These are phyloP conservation scores for Quadroppia sp. DNA, from an alignment of 2,888 invertebrate species.

Conservation along the genomic window DNA sequence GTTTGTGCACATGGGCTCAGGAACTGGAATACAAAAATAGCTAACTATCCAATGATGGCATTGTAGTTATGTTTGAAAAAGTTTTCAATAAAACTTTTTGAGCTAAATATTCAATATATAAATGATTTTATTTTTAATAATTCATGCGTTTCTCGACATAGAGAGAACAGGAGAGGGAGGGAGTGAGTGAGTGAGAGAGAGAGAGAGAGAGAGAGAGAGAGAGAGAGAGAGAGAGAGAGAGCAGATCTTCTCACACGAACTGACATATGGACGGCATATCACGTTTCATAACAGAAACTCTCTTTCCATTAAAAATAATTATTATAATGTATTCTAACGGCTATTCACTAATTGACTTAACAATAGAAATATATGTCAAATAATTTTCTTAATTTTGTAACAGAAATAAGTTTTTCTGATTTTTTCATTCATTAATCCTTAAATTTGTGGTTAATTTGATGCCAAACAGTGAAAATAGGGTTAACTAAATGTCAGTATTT, in stretches of 20 bases:
- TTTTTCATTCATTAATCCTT: constrained; percentile 2
- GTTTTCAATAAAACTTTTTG: background rate
- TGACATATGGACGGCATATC: background rate
- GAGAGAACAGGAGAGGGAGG: no score
- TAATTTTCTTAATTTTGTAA: background rate
- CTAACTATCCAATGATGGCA: no score
- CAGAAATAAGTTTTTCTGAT: background rate
- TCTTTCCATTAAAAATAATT: background rate
- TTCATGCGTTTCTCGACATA: no score
- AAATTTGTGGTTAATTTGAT: constrained; percentile 25
- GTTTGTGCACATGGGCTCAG: background rate
- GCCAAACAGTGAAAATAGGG: constrained; percentile 17
- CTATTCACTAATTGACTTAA: background rate
- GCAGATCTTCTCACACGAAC: constrained; percentile 12
- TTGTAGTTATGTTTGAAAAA: background rate
- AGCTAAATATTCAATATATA: background rate
- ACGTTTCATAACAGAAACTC: constrained; percentile 15
- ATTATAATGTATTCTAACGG: background rate
- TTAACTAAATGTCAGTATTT: constrained; percentile 9
- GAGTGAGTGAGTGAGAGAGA: no score
- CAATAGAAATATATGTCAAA: background rate
- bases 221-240: background rate
- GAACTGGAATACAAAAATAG: background rate
- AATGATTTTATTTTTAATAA: no score
- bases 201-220: background rate